Percentiles rank a stretch among this genome's conserved stretches.
These are phyloP conservation scores for Nasonia giraulti DNA, from an alignment of 1,140 invertebrate genomes.

Conservation along the genomic window DNA sequence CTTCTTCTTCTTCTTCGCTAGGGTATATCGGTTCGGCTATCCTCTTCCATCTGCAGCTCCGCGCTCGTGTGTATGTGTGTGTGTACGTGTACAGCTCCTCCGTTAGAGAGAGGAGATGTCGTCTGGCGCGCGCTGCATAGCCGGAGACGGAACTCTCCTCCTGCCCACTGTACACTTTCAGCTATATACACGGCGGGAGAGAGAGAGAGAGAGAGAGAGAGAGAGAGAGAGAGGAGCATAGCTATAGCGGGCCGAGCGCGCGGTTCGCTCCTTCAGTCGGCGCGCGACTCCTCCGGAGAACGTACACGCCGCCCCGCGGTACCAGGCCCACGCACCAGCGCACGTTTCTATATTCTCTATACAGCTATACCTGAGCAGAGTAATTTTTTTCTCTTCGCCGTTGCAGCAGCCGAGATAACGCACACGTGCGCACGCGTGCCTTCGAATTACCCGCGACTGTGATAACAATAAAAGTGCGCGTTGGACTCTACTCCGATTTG, in stretches of 20 bases:
- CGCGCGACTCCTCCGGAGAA: not conserved
- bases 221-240: no score
- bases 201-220: no score
- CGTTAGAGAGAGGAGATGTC: conserved; percentile 7
- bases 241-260: not conserved
- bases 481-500: no score
- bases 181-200: not conserved
- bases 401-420: no score
- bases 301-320: not conserved
- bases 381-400: not conserved
- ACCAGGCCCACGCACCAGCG: not conserved
- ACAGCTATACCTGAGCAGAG: not conserved
- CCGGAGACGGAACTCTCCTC: not conserved
- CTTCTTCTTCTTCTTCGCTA: not conserved
- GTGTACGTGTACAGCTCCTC: not conserved
- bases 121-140: conserved; percentile 1
- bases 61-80: not conserved
- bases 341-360: not conserved
- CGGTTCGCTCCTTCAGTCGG: conserved; percentile 6
- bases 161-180: not conserved
- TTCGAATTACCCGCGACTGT: no score
- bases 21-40: not conserved
- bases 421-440: no score
- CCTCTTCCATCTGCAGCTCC: not conserved
- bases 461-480: not conserved